A percentile compares a stretch with the other conserved stretches of the same genome.
Conservation (phyloP, 2,888 invertebrate species). For the Rhyacophila evoluta region DNA sequence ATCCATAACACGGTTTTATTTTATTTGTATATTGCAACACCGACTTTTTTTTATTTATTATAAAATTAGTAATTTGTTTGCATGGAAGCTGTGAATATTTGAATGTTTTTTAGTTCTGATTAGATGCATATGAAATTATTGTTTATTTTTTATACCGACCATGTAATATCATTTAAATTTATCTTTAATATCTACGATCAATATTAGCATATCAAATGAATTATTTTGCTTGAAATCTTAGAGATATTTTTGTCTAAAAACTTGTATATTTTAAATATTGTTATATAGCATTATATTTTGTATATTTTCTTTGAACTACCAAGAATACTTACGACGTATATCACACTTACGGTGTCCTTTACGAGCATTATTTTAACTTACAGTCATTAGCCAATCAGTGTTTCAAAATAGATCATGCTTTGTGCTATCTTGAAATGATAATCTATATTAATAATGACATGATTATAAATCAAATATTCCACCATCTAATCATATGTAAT, state of each 20-base stretch:
- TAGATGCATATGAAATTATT: not conserved
- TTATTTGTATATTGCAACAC: not conserved
- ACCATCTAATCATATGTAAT: too few relatives aligned
- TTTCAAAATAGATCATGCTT: too few relatives aligned
- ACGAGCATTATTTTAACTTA: too few relatives aligned
- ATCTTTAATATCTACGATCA: not conserved
- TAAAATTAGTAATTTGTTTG: not conserved
- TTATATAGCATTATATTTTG: not conserved
- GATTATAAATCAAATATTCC: too few relatives aligned
- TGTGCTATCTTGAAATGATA: too few relatives aligned
- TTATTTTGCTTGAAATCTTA: not conserved
- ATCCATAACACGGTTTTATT: not conserved
- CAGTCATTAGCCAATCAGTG: too few relatives aligned
- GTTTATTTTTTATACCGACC: not conserved
- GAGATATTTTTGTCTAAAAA: constrained; percentile 2
- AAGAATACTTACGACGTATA: too few relatives aligned
- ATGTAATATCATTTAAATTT: not conserved
- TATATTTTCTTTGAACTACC: too few relatives aligned
- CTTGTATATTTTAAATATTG: not conserved
- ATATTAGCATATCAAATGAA: not conserved
- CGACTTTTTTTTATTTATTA: too few relatives aligned
- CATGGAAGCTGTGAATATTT: not conserved
- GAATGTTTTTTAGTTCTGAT: not conserved
- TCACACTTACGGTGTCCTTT: too few relatives aligned
- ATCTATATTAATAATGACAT: too few relatives aligned